These are phyloP conservation scores for Dysidea cf. avara DNA, from an alignment of 37 sponge, comb jelly and placozoan genomes.

Conservation along the genomic window DNA sequence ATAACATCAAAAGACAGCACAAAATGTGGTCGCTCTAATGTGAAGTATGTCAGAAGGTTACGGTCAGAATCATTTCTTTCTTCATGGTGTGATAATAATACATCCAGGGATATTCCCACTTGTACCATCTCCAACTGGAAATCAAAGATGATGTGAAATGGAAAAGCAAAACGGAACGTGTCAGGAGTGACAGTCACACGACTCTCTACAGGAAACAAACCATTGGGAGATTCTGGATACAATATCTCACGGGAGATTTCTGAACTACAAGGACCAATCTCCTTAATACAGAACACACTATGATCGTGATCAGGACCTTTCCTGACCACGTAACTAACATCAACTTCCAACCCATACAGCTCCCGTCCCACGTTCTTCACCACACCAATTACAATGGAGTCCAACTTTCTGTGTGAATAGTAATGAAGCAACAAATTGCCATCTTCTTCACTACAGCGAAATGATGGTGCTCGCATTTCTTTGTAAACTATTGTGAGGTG, in stretches of 20 bases:
- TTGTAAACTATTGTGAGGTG: conserved; percentile 85
- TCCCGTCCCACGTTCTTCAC: conserved; percentile 81
- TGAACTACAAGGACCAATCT: conserved; percentile 24
- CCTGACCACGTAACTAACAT: conserved; percentile 41
- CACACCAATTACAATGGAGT: conserved; percentile 77
- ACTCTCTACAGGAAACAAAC: too few species aligned
- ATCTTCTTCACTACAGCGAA: conserved; percentile 71
- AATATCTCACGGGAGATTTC: too few species aligned
- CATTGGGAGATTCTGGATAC: too few species aligned
- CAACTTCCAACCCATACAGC: conserved; percentile 60
- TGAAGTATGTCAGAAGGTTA: conserved; percentile 36
- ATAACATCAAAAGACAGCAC: conserved; percentile 54
- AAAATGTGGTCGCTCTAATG: conserved; percentile 63
- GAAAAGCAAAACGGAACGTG: conserved; percentile 75
- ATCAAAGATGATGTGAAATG: conserved; percentile 84
- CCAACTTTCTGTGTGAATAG: conserved; percentile 71
- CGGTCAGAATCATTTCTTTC: background rate
- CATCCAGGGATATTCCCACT: conserved; percentile 52
- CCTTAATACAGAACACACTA: conserved; percentile 45
- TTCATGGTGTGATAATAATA: conserved; percentile 32
- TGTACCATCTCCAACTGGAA: conserved; percentile 54
- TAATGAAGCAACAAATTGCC: conserved; percentile 67
- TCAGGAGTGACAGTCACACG: conserved; percentile 32
- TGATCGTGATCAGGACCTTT: conserved; percentile 56
- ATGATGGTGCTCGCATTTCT: conserved; percentile 85